phyloP scores from a whole-genome alignment of 2,888 invertebrate genomes.

The Drosophila anomalipes region DNA sequence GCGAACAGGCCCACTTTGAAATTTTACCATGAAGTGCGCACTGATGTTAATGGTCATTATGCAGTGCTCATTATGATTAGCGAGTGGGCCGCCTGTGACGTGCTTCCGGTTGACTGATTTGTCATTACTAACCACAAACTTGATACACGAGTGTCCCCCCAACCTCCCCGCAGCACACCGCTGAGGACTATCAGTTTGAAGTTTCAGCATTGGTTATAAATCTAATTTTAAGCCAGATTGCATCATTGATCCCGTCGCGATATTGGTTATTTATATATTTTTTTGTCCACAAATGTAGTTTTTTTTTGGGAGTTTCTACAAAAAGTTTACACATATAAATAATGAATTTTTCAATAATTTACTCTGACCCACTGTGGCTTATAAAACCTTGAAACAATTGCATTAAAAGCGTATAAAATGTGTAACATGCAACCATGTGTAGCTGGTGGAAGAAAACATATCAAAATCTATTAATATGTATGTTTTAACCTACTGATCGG shows the following conservation, averaged over 20 bases:
- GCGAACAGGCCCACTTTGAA: conserved; percentile 31
- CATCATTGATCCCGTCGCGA: neutral
- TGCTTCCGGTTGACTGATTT: conserved; percentile 69
- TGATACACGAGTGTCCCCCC: conserved; percentile 21
- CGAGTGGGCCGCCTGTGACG: conserved; percentile 50
- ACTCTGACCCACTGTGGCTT: neutral
- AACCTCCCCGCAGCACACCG: neutral
- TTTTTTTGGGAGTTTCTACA: neutral
- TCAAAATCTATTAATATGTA: neutral
- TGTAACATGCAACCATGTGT: neutral
- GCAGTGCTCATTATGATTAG: conserved; percentile 41
- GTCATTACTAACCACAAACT: conserved; percentile 20
- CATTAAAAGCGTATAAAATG: neutral
- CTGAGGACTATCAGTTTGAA: conserved; percentile 9
- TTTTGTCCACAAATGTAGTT: neutral
- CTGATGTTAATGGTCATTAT: conserved; percentile 61
- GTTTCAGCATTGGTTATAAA: neutral
- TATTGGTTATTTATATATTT: neutral
- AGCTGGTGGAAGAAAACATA: neutral
- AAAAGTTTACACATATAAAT: neutral
- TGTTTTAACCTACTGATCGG: neutral
- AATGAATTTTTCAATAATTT: neutral
- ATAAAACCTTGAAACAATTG: neutral
- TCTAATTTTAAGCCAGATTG: neutral
- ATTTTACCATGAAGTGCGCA: conserved; percentile 16